A percentile compares a stretch with the other conserved stretches of the same genome.
These are phyloP conservation scores for Drymonia ruficornis DNA, from an alignment of 2,888 invertebrate species.

Conservation along the genomic window DNA sequence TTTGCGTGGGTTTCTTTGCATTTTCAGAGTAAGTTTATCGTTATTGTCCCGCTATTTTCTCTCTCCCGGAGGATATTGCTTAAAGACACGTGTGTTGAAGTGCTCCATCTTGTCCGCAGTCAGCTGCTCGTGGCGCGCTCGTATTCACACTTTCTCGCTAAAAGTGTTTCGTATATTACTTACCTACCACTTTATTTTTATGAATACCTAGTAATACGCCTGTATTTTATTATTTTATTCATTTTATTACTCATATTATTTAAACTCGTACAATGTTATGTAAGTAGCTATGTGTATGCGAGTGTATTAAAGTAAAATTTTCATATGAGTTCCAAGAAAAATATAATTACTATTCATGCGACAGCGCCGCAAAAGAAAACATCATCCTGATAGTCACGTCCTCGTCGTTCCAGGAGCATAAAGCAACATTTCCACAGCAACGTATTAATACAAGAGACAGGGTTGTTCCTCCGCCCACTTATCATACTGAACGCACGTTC, in stretches of 20 bases:
- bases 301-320: not conserved
- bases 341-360: constrained; percentile 1
- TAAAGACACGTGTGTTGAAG: constrained; percentile 27
- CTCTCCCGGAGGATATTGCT: constrained; percentile 21
- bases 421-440: not conserved
- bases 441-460: not conserved
- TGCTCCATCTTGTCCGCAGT: constrained; percentile 15
- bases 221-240: too few relatives aligned
- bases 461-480: constrained; percentile 12
- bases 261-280: not conserved
- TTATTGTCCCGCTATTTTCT: constrained; percentile 11
- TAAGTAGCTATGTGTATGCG: too few relatives aligned
- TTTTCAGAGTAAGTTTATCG: constrained; percentile 20
- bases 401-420: not conserved
- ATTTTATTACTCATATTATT: too few relatives aligned
- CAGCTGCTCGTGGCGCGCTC: constrained; percentile 5
- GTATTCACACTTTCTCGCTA: not conserved
- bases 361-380: not conserved
- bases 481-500: constrained; percentile 12
- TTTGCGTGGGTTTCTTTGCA: constrained; percentile 21
- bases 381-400: not conserved
- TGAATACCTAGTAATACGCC: not conserved
- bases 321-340: not conserved
- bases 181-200: constrained; percentile 3
- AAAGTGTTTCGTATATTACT: constrained; percentile 4